Evolutionary conservation across 2,888 invertebrate species (phyloP).

Genomic region (Alloscopus bannaensis): DNA sequence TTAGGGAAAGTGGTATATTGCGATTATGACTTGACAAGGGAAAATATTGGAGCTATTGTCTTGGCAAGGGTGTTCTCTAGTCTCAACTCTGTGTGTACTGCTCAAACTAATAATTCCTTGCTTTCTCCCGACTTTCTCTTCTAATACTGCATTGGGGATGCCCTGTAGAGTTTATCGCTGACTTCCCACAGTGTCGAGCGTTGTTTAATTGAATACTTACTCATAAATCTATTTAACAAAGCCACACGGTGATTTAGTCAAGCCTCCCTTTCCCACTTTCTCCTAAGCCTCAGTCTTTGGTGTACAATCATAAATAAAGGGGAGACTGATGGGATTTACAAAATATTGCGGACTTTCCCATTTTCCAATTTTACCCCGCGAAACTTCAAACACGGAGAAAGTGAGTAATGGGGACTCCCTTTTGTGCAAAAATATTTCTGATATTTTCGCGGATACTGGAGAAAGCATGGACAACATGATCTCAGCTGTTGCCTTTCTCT

Average conservation of each 20-base stretch:
- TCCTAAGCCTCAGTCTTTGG: constrained; percentile 25
- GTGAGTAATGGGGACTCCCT: constrained; percentile 35
- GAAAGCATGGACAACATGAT: background rate
- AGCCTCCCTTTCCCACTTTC: constrained; percentile 44
- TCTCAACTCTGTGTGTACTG: constrained; percentile 23
- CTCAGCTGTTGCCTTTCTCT: constrained; percentile 24
- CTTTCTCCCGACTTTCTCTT: constrained; percentile 1
- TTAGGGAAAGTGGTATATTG: constrained; percentile 61
- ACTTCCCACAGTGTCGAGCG: constrained; percentile 55
- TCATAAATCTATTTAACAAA: constrained; percentile 64
- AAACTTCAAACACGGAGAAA: constrained; percentile 29
- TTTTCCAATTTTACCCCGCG: constrained; percentile 48
- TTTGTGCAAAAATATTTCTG: constrained; percentile 31
- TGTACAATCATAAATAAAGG: constrained; percentile 59
- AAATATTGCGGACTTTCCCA: constrained; percentile 61
- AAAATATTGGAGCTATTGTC: constrained; percentile 61
- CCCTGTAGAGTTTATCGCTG: constrained; percentile 58
- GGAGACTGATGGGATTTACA: constrained; percentile 59
- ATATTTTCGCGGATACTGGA: constrained; percentile 4
- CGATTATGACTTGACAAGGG: constrained; percentile 60
- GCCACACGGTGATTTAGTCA: constrained; percentile 60
- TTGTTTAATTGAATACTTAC: constrained; percentile 63
- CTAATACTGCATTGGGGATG: constrained; percentile 42
- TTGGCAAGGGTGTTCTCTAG: constrained; percentile 38
- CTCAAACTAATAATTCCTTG: constrained; percentile 5